phyloP scores from a whole-genome alignment of 2,888 invertebrate genomes.

The Atethmia centrago region DNA sequence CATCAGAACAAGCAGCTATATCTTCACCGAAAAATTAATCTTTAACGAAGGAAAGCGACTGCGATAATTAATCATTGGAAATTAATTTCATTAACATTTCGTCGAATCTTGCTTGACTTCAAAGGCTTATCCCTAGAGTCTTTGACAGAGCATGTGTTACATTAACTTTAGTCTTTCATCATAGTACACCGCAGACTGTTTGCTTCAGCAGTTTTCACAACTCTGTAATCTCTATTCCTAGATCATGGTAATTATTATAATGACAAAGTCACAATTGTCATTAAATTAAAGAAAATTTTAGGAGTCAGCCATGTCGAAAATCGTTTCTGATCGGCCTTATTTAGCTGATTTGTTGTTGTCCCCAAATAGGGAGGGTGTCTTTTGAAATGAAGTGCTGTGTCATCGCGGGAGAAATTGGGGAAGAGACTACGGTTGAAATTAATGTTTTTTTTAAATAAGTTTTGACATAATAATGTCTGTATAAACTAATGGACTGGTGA shows the following conservation, averaged over 20 bases:
- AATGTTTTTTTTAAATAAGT: background rate
- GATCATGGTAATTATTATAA: conserved; percentile 35
- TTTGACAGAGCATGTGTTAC: background rate
- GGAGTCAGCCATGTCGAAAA: conserved; percentile 61
- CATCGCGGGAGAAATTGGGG: conserved; percentile 17
- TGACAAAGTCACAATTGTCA: conserved; percentile 29
- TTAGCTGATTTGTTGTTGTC: conserved; percentile 66
- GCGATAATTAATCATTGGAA: conserved; percentile 2
- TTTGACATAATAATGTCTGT: background rate
- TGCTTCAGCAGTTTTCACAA: conserved; percentile 2
- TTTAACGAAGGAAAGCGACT: background rate
- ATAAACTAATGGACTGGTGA: background rate
- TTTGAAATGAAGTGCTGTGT: conserved; percentile 39
- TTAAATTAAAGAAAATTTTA: conserved; percentile 39
- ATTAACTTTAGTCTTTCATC: background rate
- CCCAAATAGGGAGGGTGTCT: conserved; percentile 47
- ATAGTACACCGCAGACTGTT: background rate
- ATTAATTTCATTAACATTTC: background rate
- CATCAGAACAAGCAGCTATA: background rate
- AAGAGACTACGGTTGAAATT: background rate
- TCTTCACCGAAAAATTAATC: background rate
- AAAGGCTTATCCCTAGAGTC: background rate
- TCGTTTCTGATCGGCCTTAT: conserved; percentile 66
- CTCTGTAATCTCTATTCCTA: background rate
- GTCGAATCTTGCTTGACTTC: conserved; percentile 19